phyloP scores from a whole-genome alignment of 2,113 vertebrate genomes.

The Poeciliopsis prolifica region DNA sequence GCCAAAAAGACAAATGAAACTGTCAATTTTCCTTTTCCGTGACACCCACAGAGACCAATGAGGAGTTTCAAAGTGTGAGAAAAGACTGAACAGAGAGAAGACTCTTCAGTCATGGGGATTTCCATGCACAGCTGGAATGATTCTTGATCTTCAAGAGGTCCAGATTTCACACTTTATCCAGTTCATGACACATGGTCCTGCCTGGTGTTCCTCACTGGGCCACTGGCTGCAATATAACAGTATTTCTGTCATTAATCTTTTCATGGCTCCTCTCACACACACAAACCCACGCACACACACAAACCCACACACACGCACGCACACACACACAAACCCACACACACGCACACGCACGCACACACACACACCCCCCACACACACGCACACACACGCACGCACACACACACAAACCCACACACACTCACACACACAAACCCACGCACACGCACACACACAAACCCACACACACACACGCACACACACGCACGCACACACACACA shows the following conservation, averaged over 20 bases:
- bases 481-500: too few species aligned
- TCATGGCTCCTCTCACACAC: not conserved
- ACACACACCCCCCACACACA: not conserved
- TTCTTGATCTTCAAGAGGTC: conserved; percentile 36
- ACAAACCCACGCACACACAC: not conserved
- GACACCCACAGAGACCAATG: conserved; percentile 15
- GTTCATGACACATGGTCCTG: conserved; percentile 13
- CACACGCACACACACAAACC: not conserved
- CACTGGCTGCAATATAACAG: conserved; percentile 28
- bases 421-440: too few species aligned
- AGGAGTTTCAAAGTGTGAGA: conserved; percentile 16
- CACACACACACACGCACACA: not conserved
- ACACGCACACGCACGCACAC: not conserved
- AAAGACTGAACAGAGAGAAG: not conserved
- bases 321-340: too few species aligned
- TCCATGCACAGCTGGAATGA: conserved; percentile 56
- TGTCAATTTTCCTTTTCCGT: too few species aligned
- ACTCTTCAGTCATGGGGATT: conserved; percentile 58
- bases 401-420: not conserved
- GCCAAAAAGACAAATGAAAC: not conserved
- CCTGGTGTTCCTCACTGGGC: conserved; percentile 17
- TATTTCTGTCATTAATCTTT: conserved; percentile 27
- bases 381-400: not conserved
- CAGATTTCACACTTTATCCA: conserved; percentile 17
- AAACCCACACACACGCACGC: not conserved